Evolutionary conservation across 2,888 invertebrate genomes (phyloP).

Genomic region (Synergus japonicus): DNA sequence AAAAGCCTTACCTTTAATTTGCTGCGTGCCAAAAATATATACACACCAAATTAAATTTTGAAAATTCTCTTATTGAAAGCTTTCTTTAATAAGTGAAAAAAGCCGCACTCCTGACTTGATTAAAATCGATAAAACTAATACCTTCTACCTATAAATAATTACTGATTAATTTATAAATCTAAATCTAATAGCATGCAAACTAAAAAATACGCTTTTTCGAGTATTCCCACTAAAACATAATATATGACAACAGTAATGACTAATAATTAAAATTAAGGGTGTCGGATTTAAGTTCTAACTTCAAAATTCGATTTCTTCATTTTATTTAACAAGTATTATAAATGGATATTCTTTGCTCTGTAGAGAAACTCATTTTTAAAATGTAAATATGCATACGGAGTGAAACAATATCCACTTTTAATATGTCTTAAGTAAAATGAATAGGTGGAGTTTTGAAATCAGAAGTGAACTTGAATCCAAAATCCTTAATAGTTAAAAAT

Average conservation of each 20-base stretch:
- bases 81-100: neutral
- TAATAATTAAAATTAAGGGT: neutral
- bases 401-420: too few relatives aligned
- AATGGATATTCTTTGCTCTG: too few relatives aligned
- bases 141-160: neutral
- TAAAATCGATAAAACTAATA: neutral
- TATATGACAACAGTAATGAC: neutral
- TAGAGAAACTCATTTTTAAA: too few relatives aligned
- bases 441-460: too few relatives aligned
- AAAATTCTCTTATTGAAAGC: neutral
- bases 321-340: too few relatives aligned
- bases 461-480: too few relatives aligned
- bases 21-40: neutral
- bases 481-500: too few relatives aligned
- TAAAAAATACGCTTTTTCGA: neutral
- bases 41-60: slow-evolving; percentile 14
- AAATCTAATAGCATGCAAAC: neutral
- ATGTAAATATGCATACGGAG: too few relatives aligned
- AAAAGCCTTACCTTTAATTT: slow-evolving; percentile 39
- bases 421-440: too few relatives aligned
- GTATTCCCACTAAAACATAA: neutral
- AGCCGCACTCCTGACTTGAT: neutral
- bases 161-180: neutral
- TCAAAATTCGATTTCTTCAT: too few relatives aligned
- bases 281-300: too few relatives aligned